phyloP scores from a whole-genome alignment of 64 coral and sea anemone species.

The Montipora cactus region DNA sequence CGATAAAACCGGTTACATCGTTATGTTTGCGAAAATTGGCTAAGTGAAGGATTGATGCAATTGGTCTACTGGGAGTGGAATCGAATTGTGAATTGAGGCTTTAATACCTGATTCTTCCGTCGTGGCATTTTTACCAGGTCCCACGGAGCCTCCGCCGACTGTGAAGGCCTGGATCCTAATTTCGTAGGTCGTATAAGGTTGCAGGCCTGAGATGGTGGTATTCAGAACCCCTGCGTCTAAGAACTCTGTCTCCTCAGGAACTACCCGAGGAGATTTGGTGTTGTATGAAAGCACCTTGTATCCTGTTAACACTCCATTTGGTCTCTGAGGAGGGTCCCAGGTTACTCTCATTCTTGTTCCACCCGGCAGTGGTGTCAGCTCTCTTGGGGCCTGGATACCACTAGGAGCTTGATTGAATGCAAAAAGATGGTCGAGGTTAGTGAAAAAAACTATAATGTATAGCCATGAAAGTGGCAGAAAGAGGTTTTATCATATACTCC shows the following conservation, averaged over 20 bases:
- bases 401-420: constrained; percentile 29
- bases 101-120: constrained; percentile 89
- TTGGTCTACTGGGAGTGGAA: no score
- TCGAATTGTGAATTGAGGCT: background rate
- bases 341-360: constrained; percentile 66
- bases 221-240: constrained; percentile 64
- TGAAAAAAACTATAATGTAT: background rate
- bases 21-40: no score
- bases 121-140: constrained; percentile 68
- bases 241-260: constrained; percentile 50
- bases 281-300: constrained; percentile 81
- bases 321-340: constrained; percentile 69
- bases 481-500: no score
- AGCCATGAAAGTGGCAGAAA: background rate
- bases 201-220: constrained; percentile 77
- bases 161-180: constrained; percentile 85
- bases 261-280: background rate
- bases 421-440: background rate
- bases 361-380: constrained; percentile 63
- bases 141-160: constrained; percentile 71
- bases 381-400: constrained; percentile 59
- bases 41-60: background rate
- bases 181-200: constrained; percentile 82
- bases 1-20: no score
- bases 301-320: constrained; percentile 81